phyloP scores from a whole-genome alignment of 2,797 vertebrate species.

The Dermochelys coriacea region DNA sequence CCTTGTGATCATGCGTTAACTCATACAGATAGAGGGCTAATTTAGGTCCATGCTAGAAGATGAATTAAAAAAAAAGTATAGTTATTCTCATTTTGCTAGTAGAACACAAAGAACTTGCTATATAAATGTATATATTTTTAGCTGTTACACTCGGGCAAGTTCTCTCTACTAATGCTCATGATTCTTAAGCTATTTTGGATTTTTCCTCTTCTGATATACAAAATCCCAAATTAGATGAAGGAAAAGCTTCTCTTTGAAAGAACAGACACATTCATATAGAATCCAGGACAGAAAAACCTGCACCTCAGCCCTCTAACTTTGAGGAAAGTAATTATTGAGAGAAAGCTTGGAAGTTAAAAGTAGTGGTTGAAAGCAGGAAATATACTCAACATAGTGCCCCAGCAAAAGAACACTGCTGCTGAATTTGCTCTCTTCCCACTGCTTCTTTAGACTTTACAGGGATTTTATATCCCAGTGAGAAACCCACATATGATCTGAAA shows the following conservation, averaged over 20 bases:
- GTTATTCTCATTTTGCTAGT: not conserved
- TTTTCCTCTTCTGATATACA: not conserved
- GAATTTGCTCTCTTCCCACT: not conserved
- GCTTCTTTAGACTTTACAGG: not conserved
- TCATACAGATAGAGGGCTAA: constrained; percentile 93
- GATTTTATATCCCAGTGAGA: not conserved
- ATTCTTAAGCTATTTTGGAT: not conserved
- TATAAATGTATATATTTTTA: not conserved
- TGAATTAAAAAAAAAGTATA: not conserved
- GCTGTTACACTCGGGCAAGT: not conserved
- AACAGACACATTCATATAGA: not conserved
- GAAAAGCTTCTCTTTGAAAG: not conserved
- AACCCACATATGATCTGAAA: accelerated
- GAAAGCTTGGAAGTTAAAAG: constrained; percentile 6
- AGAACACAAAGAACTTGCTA: not conserved
- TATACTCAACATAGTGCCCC: not conserved
- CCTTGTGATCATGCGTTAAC: constrained; percentile 90
- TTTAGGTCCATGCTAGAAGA: constrained; percentile 93
- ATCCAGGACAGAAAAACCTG: not conserved
- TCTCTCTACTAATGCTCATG: not conserved
- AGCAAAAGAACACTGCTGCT: not conserved
- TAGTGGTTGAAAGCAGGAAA: not conserved
- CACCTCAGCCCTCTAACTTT: not conserved
- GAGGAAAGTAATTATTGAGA: not conserved
- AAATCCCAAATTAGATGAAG: not conserved